Evolutionary conservation across 1,140 invertebrate species (phyloP), one percentile per base, ranked within the genome.

Genomic region (Macrobrachium nipponense): DNA sequence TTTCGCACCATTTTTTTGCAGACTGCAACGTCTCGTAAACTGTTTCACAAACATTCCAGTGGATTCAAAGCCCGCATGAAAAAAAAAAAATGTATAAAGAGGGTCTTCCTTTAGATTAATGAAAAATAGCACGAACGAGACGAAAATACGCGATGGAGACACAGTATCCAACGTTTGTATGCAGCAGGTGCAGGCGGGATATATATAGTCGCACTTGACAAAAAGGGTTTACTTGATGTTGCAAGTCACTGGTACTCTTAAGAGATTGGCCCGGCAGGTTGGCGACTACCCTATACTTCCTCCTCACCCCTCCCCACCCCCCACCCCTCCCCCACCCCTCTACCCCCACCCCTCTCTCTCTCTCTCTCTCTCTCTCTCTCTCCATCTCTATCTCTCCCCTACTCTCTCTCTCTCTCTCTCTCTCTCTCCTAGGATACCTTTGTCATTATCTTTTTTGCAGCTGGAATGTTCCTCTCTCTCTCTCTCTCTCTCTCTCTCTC

Each of bases 401-500:
- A n/a, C n/a, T n/a, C n/a, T n/a, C n/a, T n/a, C n/a, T n/a, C n/a
- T n/a, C n/a, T n/a, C n/a, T n/a, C n/a, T n/a, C n/a, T n/a, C n/a
- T n/a, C n/a, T n/a, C n/a, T n/a, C n/a, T 51, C 43, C 51, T 51
- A 44, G 36, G 36, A 36, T 3, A 36, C 27, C 73, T 44, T n/a
- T 76, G 3, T 43, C 23, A 44, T 43, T 77, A 27, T 77, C 75
- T 77, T 51, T 58, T n/a, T 58, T 17, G 18, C 75, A 18, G 11
- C 51, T 44, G 36, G 27, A 44, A 27, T 76, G 15, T 44, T 17
- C 11, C 64, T n/a, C 64, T 18, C 10, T 68, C 64, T n/a, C 64
- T 76, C 73, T 76, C 27, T 76, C 73, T n/a, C n/a, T 76, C 73
- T 76, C 27, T 51, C 36, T 76, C 36, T 76, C 73, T 75, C 58